Base-by-base conservation (phyloP, 1,140 invertebrate genomes). In the Antheraea mylitta region DNA sequence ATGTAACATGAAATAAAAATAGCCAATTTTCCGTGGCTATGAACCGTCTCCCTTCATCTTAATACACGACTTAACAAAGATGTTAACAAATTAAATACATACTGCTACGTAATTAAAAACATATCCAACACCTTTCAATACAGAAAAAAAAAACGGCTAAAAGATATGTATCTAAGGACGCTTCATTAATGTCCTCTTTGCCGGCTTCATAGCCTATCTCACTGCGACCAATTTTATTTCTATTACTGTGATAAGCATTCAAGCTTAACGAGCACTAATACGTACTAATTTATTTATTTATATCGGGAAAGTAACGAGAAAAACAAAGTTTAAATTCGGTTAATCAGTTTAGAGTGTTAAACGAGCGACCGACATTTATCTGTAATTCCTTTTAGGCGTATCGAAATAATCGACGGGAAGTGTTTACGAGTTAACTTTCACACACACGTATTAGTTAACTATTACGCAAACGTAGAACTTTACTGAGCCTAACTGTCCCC, bases 311-410 rank as follows among this genome's bases (percentile, higher is more conserved):
- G 59, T 61, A 9, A 22, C 59, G 59, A 22, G n/a, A 61, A 61
- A 36, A 22, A 16, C 59, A 11, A 61, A 10, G 83, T 77, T 76
- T 73, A 78, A 68, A 71, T 71, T 74, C 11, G 10, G 11, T 85
- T 83, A 86, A 87, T 86, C 81, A 81, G 72, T 74, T 10, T 8
- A 18, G 22, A 22, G 13, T 22, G 61, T 4, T 30, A 63, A 16
- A 63, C 30, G 22, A 36, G 36, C 16, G n/a, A 63, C 19, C 30
- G 13, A 16, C 7, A 53, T 30, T 36, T 63, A 63, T 63, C 61
- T 37, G 61, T 45, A 65, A 48, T 42, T 19, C 72, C 80, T 85
- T 87, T 87, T 85, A 87, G 75, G 77, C 64, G 45, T 13, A 65
- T 64, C 42, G 7, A 18, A 18, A 19, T 65, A 53, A 65, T 65